Base-by-base conservation (phyloP, 2,113 vertebrate genomes). In the Parus major region DNA sequence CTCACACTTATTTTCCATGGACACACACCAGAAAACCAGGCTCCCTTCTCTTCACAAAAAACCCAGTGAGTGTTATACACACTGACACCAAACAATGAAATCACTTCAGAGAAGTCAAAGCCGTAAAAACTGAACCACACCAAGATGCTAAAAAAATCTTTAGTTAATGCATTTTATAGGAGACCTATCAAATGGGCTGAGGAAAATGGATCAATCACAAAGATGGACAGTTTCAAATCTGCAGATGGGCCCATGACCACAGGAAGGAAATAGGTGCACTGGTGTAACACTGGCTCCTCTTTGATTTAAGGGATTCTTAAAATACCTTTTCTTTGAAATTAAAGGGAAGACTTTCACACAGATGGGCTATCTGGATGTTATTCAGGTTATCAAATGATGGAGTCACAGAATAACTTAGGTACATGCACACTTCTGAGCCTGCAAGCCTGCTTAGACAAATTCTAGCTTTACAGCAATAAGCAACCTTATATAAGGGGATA, bases 271-370 rank as follows among this genome's bases (percentile, higher is more conserved):
- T 0, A 42, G 3, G 14, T 29, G 68, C 56, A 66, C 1, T 5
- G 27, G 39, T 76, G 29, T n/a, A 75, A 19, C 4, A 28, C 59
- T 66, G 70, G 64, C 24, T 76, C 27, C 2, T 10, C 93, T 87
- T 90, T 88, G 36, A n/a, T n/a, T n/a, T n/a, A n/a, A n/a, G 21
- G 22, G 39, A 57, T 89, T 90, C 78, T 89, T 91, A 89, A 76
- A 95, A 47, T 96, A 94, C 39, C 75, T 88, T 10, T 72, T 96
- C 79, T 93, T 92, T 87, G 83, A 92, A 97, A 96, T 93, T 94
- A 95, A 92, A 85, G 82, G 47, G 46, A 86, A 87, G 35, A 77
- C 39, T 91, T 96, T 92, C 61, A 86, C 15, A 10, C 31, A 96
- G 64, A 94, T 60, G 68, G 71, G 52, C 42, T 92, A 71, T 90